Evolutionary conservation across 2,888 invertebrate genomes (phyloP), one percentile per base, ranked within the genome.

Genomic region (Callimorpha dominula): DNA sequence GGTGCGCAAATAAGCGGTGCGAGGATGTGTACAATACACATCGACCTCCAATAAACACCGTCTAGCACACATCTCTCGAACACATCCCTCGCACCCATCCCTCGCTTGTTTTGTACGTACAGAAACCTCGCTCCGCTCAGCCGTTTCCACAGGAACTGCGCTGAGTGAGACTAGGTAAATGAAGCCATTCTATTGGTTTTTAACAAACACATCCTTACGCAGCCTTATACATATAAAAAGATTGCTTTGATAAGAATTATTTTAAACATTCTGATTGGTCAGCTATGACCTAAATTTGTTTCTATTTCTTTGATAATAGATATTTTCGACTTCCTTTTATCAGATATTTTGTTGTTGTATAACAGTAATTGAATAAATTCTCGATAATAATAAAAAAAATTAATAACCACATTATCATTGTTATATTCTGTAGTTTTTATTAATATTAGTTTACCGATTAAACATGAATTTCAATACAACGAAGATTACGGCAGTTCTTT

Each of bases 251-350:
- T 73, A 73, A 70, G 57, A n/a, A 49, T 60, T 17, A 0, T 42
- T 17, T n/a, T 42, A 43, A 31, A 17, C 60, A 65, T 57, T 31
- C 52, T 54, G 54, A 73, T 67, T 57, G 54, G 9, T 46, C 15
- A 15, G 46, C 54, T 63, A 40, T 73, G 73, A 70, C 73, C 73
- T 49, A 70, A 64, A 67, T 73, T 46, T 54, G 62, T 63, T 42
- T 14, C 50, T 52, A 49, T 42, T 42, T 40, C 15, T 8, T 52
- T 49, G 65, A 73, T 69, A 69, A 69, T 3, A 11, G 31, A 66
- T 50, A 66, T 52, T 65, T 73, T 73, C 60, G 68, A 20, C 57
- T 65, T 15, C 40, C 4, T 46, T 69, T 70, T 70, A 73, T 73
- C 73, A 43, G 42, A 66, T 62, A 52, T 73, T 65, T 60, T 64